A percentile compares a stretch with the other conserved stretches of the same genome.
Evolutionary conservation across 2,113 vertebrate species (phyloP).

Genomic region (Caretta caretta): DNA sequence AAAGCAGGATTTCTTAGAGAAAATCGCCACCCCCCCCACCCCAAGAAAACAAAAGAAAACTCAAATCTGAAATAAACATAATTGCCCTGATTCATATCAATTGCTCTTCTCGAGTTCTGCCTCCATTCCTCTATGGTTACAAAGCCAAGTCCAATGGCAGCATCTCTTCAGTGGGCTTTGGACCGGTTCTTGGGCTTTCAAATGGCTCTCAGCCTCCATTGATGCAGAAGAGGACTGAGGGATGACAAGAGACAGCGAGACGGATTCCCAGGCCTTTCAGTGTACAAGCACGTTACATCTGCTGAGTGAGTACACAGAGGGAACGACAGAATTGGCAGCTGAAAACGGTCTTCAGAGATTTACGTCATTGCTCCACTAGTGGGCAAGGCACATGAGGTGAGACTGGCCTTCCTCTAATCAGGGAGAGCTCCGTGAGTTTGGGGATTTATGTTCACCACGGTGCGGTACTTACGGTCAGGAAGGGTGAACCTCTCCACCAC

Average conservation of each 20-base stretch:
- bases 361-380: background rate
- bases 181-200: background rate
- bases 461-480: conserved; percentile 88
- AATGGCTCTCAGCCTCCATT: background rate
- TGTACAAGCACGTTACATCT: background rate
- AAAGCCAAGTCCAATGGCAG: background rate
- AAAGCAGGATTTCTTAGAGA: background rate
- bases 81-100: background rate
- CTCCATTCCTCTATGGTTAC: background rate
- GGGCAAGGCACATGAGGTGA: background rate
- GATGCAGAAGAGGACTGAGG: background rate
- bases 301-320: background rate
- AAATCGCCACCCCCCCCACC: too few species aligned
- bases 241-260: background rate
- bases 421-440: background rate
- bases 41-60: background rate
- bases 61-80: background rate
- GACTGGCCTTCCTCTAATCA: background rate
- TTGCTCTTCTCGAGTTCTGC: background rate
- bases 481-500: conserved; percentile 92
- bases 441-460: background rate
- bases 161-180: background rate
- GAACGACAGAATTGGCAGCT: background rate
- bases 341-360: background rate
- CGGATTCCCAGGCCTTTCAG: background rate